Percentiles rank a stretch among this genome's conserved stretches.
These are phyloP conservation scores for Netelia inedita DNA, from an alignment of 2,888 invertebrate species.

Conservation along the genomic window DNA sequence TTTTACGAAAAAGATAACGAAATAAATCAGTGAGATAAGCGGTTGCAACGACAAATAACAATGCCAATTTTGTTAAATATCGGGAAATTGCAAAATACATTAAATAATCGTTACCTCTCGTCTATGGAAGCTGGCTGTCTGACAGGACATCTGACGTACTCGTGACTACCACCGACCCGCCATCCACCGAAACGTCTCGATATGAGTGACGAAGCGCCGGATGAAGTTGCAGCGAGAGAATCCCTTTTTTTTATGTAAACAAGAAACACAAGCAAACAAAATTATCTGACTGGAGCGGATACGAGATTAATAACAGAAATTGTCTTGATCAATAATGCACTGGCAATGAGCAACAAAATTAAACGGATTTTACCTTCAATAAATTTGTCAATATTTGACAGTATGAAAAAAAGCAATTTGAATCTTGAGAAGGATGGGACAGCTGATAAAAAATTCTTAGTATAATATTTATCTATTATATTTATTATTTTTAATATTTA, in stretches of 20 bases:
- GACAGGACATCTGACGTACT: constrained; percentile 82
- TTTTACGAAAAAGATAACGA: too few relatives aligned
- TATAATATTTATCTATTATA: too few relatives aligned
- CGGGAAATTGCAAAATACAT: too few relatives aligned
- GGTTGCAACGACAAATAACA: too few relatives aligned
- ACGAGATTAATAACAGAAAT: constrained; percentile 29
- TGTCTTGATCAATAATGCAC: constrained; percentile 1
- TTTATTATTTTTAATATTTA: too few relatives aligned
- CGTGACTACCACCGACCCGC: constrained; percentile 81
- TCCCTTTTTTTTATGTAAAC: constrained; percentile 49
- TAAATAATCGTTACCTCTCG: constrained; percentile 78
- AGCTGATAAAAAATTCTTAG: too few relatives aligned
- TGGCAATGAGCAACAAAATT: too few relatives aligned
- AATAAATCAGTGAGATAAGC: too few relatives aligned
- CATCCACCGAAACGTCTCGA: constrained; percentile 81
- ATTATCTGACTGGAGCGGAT: constrained; percentile 60
- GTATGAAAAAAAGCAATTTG: too few relatives aligned
- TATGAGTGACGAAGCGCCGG: constrained; percentile 76
- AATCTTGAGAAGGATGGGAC: too few relatives aligned
- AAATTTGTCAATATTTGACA: constrained; percentile 51
- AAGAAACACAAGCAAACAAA: constrained; percentile 47
- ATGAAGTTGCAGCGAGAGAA: constrained; percentile 66
- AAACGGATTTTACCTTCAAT: too few relatives aligned
- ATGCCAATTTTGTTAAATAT: too few relatives aligned
- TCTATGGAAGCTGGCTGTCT: constrained; percentile 83